Evolutionary conservation across 2,888 invertebrate species (phyloP).

Genomic region (Drosophila seclusa): DNA sequence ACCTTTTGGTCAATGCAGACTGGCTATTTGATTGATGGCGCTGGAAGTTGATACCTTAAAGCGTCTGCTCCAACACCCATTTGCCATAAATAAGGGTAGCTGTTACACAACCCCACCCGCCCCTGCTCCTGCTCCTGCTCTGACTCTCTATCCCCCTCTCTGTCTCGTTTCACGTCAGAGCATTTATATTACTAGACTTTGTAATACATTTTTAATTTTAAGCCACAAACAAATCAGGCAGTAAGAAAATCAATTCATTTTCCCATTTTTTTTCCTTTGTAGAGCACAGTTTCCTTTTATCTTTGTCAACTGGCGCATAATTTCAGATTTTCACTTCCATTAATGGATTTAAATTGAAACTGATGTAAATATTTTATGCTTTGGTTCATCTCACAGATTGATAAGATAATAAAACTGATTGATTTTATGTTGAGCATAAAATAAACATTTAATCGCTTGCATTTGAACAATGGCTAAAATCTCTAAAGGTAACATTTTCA

Average conservation of each 20-base stretch:
- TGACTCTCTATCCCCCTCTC: no score
- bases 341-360: conserved; percentile 4
- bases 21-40: conserved; percentile 60
- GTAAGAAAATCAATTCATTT: conserved; percentile 41
- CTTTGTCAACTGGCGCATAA: conserved; percentile 1
- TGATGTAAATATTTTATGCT: background rate
- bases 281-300: background rate
- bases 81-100: conserved; percentile 24
- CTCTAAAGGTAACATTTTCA: background rate
- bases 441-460: background rate
- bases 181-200: conserved; percentile 36
- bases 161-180: conserved; percentile 8
- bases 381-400: background rate
- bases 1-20: conserved; percentile 23
- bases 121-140: background rate
- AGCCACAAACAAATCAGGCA: conserved; percentile 31
- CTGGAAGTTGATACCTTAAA: conserved; percentile 36
- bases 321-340: conserved; percentile 5
- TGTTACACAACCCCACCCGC: background rate
- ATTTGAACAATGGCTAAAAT: background rate
- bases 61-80: conserved; percentile 10
- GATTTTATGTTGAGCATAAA: background rate
- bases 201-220: conserved; percentile 58
- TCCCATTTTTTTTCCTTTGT: background rate
- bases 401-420: background rate